Evolutionary conservation across 2,888 invertebrate genomes (phyloP).

Genomic region (Protodeltote pygarga): DNA sequence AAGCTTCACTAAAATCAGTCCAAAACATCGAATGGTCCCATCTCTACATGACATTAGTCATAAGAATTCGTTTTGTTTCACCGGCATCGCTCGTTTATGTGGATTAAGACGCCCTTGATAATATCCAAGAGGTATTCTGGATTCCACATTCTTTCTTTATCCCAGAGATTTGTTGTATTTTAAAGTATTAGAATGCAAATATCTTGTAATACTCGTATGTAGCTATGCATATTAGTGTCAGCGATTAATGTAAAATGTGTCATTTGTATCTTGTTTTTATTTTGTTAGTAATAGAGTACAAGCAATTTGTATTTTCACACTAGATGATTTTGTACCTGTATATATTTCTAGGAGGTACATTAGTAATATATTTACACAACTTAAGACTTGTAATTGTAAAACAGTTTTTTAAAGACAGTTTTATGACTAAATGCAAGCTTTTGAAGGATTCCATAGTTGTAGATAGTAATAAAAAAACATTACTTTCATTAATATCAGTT

Average conservation of each 20-base stretch:
- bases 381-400: too few species aligned
- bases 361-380: too few species aligned
- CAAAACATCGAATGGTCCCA: conserved; percentile 15
- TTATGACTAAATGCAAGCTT: too few species aligned
- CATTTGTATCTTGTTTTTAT: conserved; percentile 15
- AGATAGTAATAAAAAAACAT: too few species aligned
- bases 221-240: conserved; percentile 25
- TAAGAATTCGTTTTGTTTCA: conserved; percentile 73
- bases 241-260: conserved; percentile 15
- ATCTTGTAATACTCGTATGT: conserved; percentile 19
- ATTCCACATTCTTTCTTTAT: conserved; percentile 46
- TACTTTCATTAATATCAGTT: too few species aligned
- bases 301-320: neutral
- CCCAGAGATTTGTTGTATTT: conserved; percentile 43
- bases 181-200: conserved; percentile 36
- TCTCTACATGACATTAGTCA: conserved; percentile 67
- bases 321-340: neutral
- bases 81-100: conserved; percentile 60
- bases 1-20: neutral
- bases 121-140: conserved; percentile 37
- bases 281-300: conserved; percentile 1
- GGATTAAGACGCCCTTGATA: conserved; percentile 65
- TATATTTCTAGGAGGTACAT: too few species aligned
- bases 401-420: too few species aligned
- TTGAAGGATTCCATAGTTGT: too few species aligned